These are phyloP conservation scores for Gobiocypris rarus DNA, from an alignment of 2,113 vertebrate genomes.

Conservation along the genomic window DNA sequence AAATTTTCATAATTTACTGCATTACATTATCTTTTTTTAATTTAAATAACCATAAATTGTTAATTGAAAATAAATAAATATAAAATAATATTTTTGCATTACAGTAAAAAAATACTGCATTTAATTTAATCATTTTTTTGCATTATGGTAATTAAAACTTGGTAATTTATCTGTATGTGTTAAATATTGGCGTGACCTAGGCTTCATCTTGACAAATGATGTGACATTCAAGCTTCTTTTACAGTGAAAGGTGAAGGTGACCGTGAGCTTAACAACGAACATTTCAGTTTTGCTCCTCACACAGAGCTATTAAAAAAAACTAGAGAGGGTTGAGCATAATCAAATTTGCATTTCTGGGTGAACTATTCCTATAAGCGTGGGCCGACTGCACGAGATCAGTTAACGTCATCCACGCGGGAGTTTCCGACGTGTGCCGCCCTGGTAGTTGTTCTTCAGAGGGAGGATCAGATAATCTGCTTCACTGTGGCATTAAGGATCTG, in stretches of 20 bases:
- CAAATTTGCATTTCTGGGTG: neutral
- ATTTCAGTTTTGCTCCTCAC: neutral
- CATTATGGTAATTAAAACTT: neutral
- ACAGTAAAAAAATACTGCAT: neutral
- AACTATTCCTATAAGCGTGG: neutral
- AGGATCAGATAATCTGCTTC: slow-evolving; percentile 27
- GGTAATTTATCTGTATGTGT: too few relatives aligned
- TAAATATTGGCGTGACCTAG: neutral
- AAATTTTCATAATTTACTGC: neutral
- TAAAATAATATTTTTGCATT: neutral
- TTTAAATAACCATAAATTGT: neutral
- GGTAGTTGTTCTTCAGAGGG: neutral
- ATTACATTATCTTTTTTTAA: neutral
- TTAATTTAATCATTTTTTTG: too few relatives aligned
- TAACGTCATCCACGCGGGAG: neutral
- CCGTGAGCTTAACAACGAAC: neutral
- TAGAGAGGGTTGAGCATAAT: neutral
- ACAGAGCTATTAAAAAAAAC: neutral
- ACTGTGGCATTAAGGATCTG: slow-evolving; percentile 32
- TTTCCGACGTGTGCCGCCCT: neutral
- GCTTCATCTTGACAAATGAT: neutral
- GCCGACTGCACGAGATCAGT: neutral
- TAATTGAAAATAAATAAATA: neutral
- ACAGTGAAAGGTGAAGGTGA: neutral
- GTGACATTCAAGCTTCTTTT: neutral